Evolutionary conservation across 2,113 vertebrate genomes (phyloP), one percentile per base, ranked within the genome.

Genomic region (Setophaga kirtlandii): DNA sequence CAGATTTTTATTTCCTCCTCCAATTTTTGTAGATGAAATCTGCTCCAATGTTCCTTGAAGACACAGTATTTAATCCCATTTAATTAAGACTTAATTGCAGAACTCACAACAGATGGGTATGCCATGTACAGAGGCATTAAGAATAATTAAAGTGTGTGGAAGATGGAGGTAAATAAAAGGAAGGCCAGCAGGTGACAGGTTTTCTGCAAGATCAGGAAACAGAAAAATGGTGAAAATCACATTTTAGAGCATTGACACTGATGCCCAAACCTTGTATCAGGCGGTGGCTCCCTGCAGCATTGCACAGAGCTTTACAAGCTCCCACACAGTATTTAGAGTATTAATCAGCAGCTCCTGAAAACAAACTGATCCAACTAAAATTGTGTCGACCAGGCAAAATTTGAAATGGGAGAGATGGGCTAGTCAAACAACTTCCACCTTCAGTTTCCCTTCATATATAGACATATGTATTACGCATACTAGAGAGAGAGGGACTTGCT

Each of bases 51-150:
- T 84, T 89, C 39, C 53, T n/a, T 82, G 53, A 93, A 95, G 84
- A 91, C 41, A 86, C 37, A 93, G 5, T 71, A 85, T 89, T 94
- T 90, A 60, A 91, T 71, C 49, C 80, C 22, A 49, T 79, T 92
- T 73, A 93, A 97, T 93, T 94, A 89, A 87, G 39, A 93, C 81
- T 81, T 94, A 74, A 92, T 91, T 95, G 83, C 76, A 94, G 71
- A 95, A 92, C 73, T 93, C 76, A 59, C n/a, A 92, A 90, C 94
- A 96, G 88, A 95, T 95, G 92, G 88, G 56, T 77, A 96, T 35
- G 27, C 77, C 92, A 83, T 69, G 63, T 80, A 94, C 82, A 88
- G 85, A 92, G 46, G 25, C 67, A 93, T 28, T 56, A 93, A 56
- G 67, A 93, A 90, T 74, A 85, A 90, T 62, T 82, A 39, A 68